Percentiles rank a stretch among this genome's conserved stretches.
These are phyloP conservation scores for Oreochromis mossambicus DNA, from an alignment of 2,797 vertebrate species.

Conservation along the genomic window DNA sequence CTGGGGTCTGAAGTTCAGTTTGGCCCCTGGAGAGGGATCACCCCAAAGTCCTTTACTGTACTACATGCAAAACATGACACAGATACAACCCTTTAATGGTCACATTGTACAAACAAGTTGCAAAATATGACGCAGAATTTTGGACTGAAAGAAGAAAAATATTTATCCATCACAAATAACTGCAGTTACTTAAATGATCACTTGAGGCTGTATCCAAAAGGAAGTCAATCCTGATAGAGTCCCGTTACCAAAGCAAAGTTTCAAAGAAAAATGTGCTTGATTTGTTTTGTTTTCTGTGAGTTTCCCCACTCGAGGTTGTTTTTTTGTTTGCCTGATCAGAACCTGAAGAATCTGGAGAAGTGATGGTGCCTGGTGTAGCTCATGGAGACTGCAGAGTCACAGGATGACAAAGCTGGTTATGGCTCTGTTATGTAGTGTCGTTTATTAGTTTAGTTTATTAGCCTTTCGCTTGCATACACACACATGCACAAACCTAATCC, in stretches of 20 bases:
- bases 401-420: background rate
- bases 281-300: background rate
- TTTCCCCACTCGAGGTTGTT: background rate
- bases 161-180: background rate
- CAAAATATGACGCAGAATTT: background rate
- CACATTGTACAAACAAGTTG: background rate
- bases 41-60: background rate
- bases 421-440: accelerated
- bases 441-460: background rate
- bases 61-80: background rate
- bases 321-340: background rate
- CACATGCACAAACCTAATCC: background rate
- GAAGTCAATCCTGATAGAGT: accelerated
- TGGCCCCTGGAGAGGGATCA: background rate
- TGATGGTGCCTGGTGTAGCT: background rate
- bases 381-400: background rate
- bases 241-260: background rate
- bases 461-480: background rate
- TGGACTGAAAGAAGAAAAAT: background rate
- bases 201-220: background rate
- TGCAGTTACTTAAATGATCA: background rate
- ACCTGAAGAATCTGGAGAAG: background rate
- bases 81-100: accelerated
- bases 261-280: background rate
- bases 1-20: background rate